Conservation (phyloP, 2,888 invertebrate species). For the Rugalucina vietnamica region DNA sequence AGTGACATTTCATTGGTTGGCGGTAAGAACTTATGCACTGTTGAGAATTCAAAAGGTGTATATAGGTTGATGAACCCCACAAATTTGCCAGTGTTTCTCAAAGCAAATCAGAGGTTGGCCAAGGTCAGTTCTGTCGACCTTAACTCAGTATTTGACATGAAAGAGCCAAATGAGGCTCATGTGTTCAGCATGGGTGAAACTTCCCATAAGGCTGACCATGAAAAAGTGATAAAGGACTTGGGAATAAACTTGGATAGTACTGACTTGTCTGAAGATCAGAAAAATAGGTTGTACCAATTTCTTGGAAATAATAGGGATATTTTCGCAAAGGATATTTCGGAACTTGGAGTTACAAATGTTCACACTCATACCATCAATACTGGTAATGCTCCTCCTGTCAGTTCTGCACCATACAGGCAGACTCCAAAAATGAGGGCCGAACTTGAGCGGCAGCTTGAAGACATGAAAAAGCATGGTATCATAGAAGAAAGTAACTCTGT, state of each 20-base stretch:
- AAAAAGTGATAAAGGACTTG: conserved; percentile 2
- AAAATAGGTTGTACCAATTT: conserved; percentile 1
- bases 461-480: conserved; percentile 13
- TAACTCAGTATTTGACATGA: not conserved
- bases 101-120: not conserved
- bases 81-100: conserved; percentile 15
- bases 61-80: conserved; percentile 26
- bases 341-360: conserved; percentile 22
- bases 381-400: conserved; percentile 4
- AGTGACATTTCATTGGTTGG: not conserved
- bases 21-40: not conserved
- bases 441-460: conserved; percentile 28
- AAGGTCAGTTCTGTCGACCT: not conserved
- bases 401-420: conserved; percentile 27
- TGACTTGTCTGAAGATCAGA: not conserved
- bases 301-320: conserved; percentile 11
- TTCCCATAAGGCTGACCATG: not conserved
- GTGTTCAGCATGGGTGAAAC: not conserved
- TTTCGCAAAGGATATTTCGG: conserved; percentile 33
- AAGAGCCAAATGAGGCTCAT: not conserved
- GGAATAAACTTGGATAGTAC: conserved; percentile 10
- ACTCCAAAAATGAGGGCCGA: too few species aligned
- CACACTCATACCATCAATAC: conserved; percentile 40
- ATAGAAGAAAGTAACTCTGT: conserved; percentile 23
- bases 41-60: conserved; percentile 3